These are phyloP conservation scores for Synergus itoensis DNA, from an alignment of 2,888 invertebrate genomes.

Conservation along the genomic window DNA sequence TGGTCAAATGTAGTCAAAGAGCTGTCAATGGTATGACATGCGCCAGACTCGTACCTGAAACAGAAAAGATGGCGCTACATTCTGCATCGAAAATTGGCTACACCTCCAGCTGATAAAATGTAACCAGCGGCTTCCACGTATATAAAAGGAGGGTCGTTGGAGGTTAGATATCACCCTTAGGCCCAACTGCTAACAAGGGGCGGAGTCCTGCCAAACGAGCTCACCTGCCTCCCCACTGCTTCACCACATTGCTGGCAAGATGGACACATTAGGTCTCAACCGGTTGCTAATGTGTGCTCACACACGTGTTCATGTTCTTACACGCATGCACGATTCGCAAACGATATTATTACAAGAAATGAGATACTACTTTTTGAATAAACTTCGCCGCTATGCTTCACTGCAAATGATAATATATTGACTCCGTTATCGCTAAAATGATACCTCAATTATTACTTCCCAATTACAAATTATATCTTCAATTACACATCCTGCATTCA, in stretches of 20 bases:
- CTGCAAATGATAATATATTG: background rate
- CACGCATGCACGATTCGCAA: background rate
- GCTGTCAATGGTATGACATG: slow-evolving; percentile 13
- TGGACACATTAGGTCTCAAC: slow-evolving; percentile 50
- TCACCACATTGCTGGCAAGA: slow-evolving; percentile 53
- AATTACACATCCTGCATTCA: background rate
- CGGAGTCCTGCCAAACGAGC: slow-evolving; percentile 67
- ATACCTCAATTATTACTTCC: background rate
- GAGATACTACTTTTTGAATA: background rate
- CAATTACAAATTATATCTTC: background rate
- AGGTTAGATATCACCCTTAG: slow-evolving; percentile 73
- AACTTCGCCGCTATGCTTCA: background rate
- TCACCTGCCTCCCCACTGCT: slow-evolving; percentile 58
- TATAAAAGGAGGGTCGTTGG: slow-evolving; percentile 62
- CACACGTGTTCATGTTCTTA: slow-evolving; percentile 1
- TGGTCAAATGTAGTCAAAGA: background rate
- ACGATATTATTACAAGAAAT: slow-evolving; percentile 5
- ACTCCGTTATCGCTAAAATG: background rate
- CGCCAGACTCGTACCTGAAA: slow-evolving; percentile 1
- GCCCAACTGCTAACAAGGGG: slow-evolving; percentile 74
- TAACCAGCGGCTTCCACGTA: slow-evolving; percentile 48
- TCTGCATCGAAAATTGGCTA: slow-evolving; percentile 49
- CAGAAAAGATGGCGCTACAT: slow-evolving; percentile 37
- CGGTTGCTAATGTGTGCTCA: slow-evolving; percentile 45
- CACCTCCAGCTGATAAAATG: slow-evolving; percentile 55